Base-by-base conservation (phyloP, 92 coral and sea anemone species). In the Umimayanthus kanabou region DNA sequence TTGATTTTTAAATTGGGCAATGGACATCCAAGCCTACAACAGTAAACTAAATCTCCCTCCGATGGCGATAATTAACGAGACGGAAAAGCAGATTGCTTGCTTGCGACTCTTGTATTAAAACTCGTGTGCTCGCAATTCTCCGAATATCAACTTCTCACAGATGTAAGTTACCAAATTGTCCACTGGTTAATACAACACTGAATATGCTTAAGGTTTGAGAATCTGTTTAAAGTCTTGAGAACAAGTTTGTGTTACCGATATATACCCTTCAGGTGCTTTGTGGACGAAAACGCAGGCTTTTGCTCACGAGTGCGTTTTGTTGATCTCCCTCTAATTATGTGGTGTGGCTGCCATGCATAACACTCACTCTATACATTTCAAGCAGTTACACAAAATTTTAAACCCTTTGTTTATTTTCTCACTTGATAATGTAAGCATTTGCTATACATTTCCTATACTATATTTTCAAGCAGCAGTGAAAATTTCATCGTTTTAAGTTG, bases 391-490 rank as follows among this genome's bases (percentile, higher is more conserved):
- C 47, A 80, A 53, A 29, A 61, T 30, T 80, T 37, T 47, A 67
- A 83, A 83, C 26, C 65, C 77, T 16, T 83, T 83, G 87, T 83
- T 83, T 83, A 83, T 83, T 70, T 83, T 83, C 65, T 83, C 65
- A 83, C 87, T 67, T 72, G 73, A 69, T 83, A 69, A 83, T 70
- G 87, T 43, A 83, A 83, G 87, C 77, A 70, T 78, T 78, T 78
- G 58, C 82, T 47, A 69, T 66, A 80, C 39, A 66, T 80, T 55
- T 20, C 84, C n/a, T 53, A 28, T 25, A 40, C n/a, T 53, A 28
- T 25, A 40, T n/a, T 71, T 83, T 83, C 77, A 83, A 83, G 87
- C 77, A 83, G 87, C 87, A 83, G 87, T 83, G 87, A 83, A 83
- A 83, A 83, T 70, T 83, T 83, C 87, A 83, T 83, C 79, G 78